Evolutionary conservation across 2,113 vertebrate species (phyloP).

Genomic region (Pseudorectes ferrugineus): DNA sequence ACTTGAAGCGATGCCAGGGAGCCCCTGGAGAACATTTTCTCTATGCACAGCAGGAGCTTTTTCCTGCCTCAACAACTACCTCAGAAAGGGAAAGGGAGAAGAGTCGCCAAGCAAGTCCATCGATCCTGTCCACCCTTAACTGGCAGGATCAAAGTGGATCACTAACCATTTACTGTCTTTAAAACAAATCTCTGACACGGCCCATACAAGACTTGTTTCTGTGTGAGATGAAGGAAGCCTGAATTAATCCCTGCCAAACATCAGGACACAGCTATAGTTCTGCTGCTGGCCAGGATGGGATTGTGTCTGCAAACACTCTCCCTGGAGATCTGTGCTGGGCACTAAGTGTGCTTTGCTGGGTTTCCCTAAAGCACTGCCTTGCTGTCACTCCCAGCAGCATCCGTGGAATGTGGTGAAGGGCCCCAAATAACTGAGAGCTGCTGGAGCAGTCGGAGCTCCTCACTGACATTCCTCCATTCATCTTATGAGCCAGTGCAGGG

Average conservation of each 20-base stretch:
- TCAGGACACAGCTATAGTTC: not conserved
- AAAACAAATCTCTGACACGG: not conserved
- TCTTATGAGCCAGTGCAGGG: not conserved
- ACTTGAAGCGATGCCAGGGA: not conserved
- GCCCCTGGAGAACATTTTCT: not conserved
- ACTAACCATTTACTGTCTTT: not conserved
- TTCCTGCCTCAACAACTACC: not conserved
- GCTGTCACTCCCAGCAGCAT: not conserved
- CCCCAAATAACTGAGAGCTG: not conserved
- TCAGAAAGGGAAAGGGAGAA: not conserved
- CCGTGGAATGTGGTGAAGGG: not conserved
- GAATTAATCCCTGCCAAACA: not conserved
- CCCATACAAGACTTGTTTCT: not conserved
- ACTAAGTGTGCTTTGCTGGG: not conserved
- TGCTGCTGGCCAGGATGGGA: not conserved
- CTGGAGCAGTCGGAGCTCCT: not conserved
- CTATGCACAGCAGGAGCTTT: not conserved
- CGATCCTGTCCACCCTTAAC: not conserved
- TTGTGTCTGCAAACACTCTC: not conserved
- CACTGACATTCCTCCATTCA: not conserved
- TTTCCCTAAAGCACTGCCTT: not conserved
- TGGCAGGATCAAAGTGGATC: not conserved
- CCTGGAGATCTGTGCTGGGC: not conserved
- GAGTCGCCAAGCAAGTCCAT: not conserved
- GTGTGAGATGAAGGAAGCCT: not conserved